Base-by-base conservation (phyloP, 2,113 vertebrate genomes). In the Odontesthes bonariensis region DNA sequence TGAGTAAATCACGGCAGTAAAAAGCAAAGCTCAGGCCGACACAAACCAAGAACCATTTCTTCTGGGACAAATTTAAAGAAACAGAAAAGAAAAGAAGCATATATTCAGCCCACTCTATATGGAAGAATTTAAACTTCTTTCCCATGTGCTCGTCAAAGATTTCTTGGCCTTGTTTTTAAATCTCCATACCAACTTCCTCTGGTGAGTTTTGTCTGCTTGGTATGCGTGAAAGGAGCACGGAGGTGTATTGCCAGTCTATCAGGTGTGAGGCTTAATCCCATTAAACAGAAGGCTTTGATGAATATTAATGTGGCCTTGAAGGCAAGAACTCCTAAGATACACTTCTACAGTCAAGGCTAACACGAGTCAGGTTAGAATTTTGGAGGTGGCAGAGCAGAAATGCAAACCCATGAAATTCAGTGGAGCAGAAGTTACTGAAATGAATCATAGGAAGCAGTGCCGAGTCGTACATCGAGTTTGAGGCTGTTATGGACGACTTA, bases 271-370 rank as follows among this genome's bases (percentile, higher is more conserved):
- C 69, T 60, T 86, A 87, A 90, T 87, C 77, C 73, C 66, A 83
- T 89, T 87, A 85, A 90, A 77, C 54, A 79, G 52, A 9, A 63
- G 72, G 58, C 49, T 80, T 76, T 77, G 84, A 86, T 88, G 81
- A 91, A 90, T 91, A 88, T 90, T 83, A 88, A 91, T 86, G 77
- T 64, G 46, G 68, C 79, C 75, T 87, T 59, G 56, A 82, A 81
- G 84, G 73, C 40, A 81, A 75, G 57, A 86, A 80, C 57, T 82
- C 73, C 31, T 62, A 53, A 73, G 31, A 40, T 86, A 52, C 20
- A 73, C 66, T 58, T 63, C 23, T 55, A 42, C 31, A 83, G 74
- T 75, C 63, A 66, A 69, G 35, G 55, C 58, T 75, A 80, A 71
- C 31, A 83, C 12, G 13, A 87, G 67, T 54, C 76, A 74, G 75